Conservation (phyloP, 2,797 vertebrate species). For the Hydrophis major region DNA sequence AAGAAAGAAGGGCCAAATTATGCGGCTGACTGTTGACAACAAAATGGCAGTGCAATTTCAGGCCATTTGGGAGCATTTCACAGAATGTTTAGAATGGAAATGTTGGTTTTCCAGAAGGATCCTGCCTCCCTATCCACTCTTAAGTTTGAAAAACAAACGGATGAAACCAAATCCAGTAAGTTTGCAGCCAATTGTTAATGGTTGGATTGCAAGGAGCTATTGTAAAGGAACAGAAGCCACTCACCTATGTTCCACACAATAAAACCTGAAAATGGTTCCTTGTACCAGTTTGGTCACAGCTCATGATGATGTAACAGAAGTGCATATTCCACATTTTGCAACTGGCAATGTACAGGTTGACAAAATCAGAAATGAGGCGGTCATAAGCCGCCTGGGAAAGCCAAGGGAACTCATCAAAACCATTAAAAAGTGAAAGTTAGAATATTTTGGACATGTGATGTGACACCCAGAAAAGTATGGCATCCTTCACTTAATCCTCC, state of each 20-base stretch:
- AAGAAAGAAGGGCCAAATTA: neutral
- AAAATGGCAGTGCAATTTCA: neutral
- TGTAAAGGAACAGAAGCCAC: neutral
- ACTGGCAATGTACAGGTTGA: neutral
- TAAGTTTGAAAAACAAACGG: neutral
- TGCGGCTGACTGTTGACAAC: neutral
- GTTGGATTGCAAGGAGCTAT: neutral
- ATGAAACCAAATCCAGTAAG: neutral
- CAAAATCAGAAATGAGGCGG: too few species aligned
- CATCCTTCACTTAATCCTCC: too few species aligned
- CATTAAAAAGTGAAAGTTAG: too few species aligned
- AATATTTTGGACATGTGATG: too few species aligned
- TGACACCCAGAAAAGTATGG: too few species aligned
- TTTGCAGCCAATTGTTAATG: neutral
- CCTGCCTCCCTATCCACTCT: neutral
- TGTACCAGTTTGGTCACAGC: neutral
- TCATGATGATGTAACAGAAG: neutral
- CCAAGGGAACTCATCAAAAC: too few species aligned
- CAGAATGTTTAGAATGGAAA: neutral
- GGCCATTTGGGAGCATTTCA: neutral
- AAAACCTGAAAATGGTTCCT: neutral
- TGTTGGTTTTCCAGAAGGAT: neutral
- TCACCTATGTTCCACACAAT: neutral
- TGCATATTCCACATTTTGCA: neutral
- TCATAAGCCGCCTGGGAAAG: too few species aligned